Evolutionary conservation across 2,888 invertebrate genomes (phyloP).

Genomic region (Pseudeuparius sepicola): DNA sequence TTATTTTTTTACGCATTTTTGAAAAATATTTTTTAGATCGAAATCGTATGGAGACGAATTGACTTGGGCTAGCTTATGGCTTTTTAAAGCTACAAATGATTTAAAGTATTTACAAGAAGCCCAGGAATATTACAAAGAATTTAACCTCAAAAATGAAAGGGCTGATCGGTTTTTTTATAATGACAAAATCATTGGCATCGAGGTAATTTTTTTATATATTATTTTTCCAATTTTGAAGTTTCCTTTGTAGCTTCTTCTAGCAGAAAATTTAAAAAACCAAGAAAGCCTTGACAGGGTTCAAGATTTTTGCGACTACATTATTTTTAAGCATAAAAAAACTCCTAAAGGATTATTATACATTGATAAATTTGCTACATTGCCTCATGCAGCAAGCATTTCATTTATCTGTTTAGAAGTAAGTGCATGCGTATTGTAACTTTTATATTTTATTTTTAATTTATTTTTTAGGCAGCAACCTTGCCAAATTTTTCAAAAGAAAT

Average conservation of each 20-base stretch:
- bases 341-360: conserved; percentile 46
- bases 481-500: conserved; percentile 32
- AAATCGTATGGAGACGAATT: conserved; percentile 47
- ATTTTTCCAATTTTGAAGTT: conserved; percentile 5
- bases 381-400: conserved; percentile 46
- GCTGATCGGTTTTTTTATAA: conserved; percentile 46
- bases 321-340: conserved; percentile 39
- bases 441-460: conserved; percentile 7
- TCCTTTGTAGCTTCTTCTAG: conserved; percentile 39
- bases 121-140: conserved; percentile 40
- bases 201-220: conserved; percentile 35
- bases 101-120: conserved; percentile 41
- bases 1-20: too few relatives aligned
- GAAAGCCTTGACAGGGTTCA: conserved; percentile 39
- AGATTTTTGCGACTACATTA: conserved; percentile 44
- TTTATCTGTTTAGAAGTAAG: conserved; percentile 44
- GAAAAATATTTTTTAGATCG: conserved; percentile 18
- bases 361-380: conserved; percentile 44
- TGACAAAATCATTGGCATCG: conserved; percentile 46
- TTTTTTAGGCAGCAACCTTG: conserved; percentile 34
- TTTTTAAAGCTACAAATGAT: conserved; percentile 44
- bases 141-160: conserved; percentile 38
- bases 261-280: conserved; percentile 38
- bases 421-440: too few relatives aligned
- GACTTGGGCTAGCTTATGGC: conserved; percentile 48